These are phyloP conservation scores for Vulpes vulpes DNA, from an alignment of 2,113 vertebrate species.

Conservation along the genomic window DNA sequence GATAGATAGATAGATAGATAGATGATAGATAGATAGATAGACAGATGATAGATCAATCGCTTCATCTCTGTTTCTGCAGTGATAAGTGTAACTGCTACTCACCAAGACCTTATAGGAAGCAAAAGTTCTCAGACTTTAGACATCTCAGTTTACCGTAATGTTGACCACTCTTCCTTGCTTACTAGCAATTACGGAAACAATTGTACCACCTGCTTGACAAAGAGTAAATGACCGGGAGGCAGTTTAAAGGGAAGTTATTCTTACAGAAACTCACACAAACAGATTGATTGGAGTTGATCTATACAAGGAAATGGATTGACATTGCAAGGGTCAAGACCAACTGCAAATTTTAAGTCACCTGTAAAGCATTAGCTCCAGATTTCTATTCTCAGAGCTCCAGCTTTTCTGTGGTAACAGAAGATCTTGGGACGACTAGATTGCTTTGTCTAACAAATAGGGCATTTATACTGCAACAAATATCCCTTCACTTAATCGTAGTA, in stretches of 20 bases:
- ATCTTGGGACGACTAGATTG: background rate
- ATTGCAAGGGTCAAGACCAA: background rate
- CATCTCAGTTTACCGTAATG: background rate
- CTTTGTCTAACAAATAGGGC: background rate
- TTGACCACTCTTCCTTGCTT: background rate
- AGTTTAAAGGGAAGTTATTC: background rate
- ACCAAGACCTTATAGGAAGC: background rate
- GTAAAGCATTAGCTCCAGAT: background rate
- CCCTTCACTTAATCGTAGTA: background rate
- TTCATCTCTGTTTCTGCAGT: background rate
- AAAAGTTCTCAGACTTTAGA: background rate
- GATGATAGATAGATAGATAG: no score
- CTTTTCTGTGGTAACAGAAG: background rate
- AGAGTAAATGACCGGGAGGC: background rate
- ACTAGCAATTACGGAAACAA: background rate
- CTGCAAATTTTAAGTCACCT: background rate
- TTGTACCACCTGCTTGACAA: background rate
- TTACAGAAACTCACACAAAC: background rate
- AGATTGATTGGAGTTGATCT: background rate
- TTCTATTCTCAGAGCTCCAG: background rate
- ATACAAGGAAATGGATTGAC: background rate
- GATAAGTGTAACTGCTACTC: background rate
- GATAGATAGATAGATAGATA: background rate
- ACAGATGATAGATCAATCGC: background rate
- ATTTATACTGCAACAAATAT: background rate